Evolutionary conservation across 2,113 vertebrate species (phyloP).

Genomic region (Orycteropus afer): DNA sequence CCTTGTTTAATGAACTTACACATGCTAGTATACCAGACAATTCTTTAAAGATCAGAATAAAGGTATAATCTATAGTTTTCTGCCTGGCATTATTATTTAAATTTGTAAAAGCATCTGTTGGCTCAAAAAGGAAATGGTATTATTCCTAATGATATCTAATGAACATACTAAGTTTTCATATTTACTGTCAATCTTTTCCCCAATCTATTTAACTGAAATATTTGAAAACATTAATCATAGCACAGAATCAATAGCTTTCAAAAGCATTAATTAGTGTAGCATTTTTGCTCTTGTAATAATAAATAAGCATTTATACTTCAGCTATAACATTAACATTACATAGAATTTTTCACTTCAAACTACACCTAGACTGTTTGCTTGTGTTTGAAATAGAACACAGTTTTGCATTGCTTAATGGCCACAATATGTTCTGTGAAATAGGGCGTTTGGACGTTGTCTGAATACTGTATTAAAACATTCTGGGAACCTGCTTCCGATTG

Average conservation of each 20-base stretch:
- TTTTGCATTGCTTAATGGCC: no score
- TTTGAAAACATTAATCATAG: neutral
- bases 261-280: neutral
- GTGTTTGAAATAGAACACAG: neutral
- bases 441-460: no score
- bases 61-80: neutral
- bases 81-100: constrained; percentile 31
- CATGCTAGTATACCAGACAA: neutral
- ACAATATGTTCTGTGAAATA: no score
- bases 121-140: constrained; percentile 4
- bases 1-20: constrained; percentile 1
- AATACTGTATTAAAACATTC: no score
- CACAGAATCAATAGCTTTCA: neutral
- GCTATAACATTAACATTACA: neutral
- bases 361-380: neutral
- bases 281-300: neutral
- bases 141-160: neutral
- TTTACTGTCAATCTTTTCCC: constrained; percentile 24
- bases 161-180: neutral
- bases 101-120: neutral
- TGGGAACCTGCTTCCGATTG: no score
- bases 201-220: neutral
- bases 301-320: neutral
- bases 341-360: neutral
- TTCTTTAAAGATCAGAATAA: constrained; percentile 33